Evolutionary conservation across 1,140 invertebrate species (phyloP).

Genomic region (Protaetia brevitarsis): DNA sequence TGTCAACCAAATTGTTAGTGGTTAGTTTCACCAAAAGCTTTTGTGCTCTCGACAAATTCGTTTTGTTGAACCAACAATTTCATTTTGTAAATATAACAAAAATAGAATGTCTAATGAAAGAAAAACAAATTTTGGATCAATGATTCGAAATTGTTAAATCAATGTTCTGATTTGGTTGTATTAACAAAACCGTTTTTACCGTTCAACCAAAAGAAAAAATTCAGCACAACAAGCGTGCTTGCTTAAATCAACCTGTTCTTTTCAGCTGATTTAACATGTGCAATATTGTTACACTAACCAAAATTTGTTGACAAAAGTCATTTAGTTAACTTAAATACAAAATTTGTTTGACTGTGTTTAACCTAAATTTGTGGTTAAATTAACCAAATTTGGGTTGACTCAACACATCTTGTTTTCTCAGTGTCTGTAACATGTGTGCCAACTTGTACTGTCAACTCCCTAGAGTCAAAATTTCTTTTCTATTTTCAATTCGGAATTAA

Average conservation of each 20-base stretch:
- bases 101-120: background rate
- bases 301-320: background rate
- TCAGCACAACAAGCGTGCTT: background rate
- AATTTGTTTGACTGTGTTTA: background rate
- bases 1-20: background rate
- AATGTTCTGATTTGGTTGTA: background rate
- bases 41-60: background rate
- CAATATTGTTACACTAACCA: background rate
- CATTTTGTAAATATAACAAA: background rate
- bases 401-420: background rate
- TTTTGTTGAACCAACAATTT: background rate
- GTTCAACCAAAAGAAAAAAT: background rate
- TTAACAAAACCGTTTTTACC: background rate
- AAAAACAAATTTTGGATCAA: background rate
- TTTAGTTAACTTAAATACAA: background rate
- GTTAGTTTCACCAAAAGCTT: background rate
- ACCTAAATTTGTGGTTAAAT: background rate
- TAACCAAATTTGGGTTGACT: background rate
- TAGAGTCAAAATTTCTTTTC: too few species aligned
- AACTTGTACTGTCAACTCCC: too few species aligned
- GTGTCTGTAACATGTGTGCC: too few species aligned
- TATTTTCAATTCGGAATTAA: too few species aligned
- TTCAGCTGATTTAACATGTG: background rate
- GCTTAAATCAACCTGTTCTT: background rate
- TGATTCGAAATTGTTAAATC: background rate